phyloP scores from a whole-genome alignment of 2,888 invertebrate genomes.

The Palloptera scutellata region DNA sequence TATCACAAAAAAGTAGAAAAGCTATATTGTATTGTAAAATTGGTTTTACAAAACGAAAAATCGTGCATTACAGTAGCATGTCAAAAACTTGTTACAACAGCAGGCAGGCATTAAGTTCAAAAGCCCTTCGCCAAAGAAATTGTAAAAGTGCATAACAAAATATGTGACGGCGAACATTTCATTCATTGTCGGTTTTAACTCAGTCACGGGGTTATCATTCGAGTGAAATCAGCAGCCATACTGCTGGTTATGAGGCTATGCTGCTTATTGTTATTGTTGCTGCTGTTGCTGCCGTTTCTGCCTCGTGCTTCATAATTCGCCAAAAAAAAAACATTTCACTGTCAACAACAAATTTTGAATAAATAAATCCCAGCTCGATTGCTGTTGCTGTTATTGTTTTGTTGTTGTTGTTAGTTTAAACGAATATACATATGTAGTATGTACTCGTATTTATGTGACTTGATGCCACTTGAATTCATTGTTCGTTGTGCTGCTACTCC shows the following conservation, averaged over 20 bases:
- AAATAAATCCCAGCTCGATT: too few species aligned
- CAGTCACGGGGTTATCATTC: slow-evolving; percentile 23
- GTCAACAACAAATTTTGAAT: slow-evolving; percentile 3
- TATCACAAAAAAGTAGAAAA: too few species aligned
- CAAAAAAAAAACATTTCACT: slow-evolving; percentile 17
- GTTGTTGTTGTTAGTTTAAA: too few species aligned
- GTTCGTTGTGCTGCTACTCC: background rate
- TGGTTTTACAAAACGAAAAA: slow-evolving; percentile 4
- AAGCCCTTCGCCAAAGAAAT: slow-evolving; percentile 6
- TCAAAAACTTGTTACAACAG: background rate
- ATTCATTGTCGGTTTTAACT: background rate
- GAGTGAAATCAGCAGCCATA: slow-evolving; percentile 16
- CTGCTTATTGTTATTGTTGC: background rate
- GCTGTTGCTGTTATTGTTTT: too few species aligned
- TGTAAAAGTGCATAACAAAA: slow-evolving; percentile 7
- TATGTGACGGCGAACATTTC: background rate
- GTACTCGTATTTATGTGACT: too few species aligned
- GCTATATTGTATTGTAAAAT: too few species aligned
- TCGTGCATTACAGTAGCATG: slow-evolving; percentile 28
- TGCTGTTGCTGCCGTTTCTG: background rate
- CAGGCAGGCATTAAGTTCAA: background rate
- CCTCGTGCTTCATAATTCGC: slow-evolving; percentile 2
- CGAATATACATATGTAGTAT: too few species aligned
- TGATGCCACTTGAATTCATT: slow-evolving; percentile 6
- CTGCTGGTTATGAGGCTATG: too few species aligned